Conservation (phyloP, 2,113 vertebrate genomes). For the Hemibagrus wyckioides region DNA sequence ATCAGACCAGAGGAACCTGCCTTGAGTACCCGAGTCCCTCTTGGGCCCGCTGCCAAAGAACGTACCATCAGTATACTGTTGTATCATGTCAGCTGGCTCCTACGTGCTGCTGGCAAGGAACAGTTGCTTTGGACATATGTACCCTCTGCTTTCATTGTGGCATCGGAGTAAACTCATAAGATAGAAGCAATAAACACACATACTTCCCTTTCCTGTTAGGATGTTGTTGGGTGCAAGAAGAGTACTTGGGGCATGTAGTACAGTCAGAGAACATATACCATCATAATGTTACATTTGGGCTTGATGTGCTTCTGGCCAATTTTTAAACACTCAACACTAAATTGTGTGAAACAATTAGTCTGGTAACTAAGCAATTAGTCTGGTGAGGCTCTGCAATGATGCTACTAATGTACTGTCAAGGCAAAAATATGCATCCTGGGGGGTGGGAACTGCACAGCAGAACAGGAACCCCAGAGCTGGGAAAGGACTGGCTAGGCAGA, state of each 20-base stretch:
- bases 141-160: background rate
- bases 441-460: background rate
- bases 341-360: too few relatives aligned
- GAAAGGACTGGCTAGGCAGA: background rate
- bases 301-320: background rate
- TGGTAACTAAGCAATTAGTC: background rate
- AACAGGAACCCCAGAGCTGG: background rate
- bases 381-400: background rate
- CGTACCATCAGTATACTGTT: too few relatives aligned
- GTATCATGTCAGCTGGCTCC: too few relatives aligned
- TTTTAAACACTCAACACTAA: background rate
- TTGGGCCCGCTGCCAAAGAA: too few relatives aligned
- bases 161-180: background rate
- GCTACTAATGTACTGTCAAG: background rate
- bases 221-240: background rate
- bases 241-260: background rate
- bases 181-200: background rate
- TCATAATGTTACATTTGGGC: background rate
- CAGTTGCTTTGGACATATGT: background rate
- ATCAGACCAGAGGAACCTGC: too few relatives aligned
- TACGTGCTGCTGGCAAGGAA: background rate
- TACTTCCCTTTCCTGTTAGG: background rate
- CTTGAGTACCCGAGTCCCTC: too few relatives aligned
- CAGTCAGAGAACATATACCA: background rate
- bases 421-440: background rate